Conservation (phyloP, 2,113 vertebrate genomes). For the Felis catus region F.catus_Fca126_mat1.0 CM031411.1:92730001-92730500, state of each 20-base stretch:
- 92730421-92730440: background rate
- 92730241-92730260: conserved; percentile 49
- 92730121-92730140: no score
- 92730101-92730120: no score
- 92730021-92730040: background rate
- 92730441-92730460: background rate
- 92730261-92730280: conserved; percentile 60
- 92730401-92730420: background rate
- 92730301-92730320: conserved; percentile 37
- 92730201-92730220: conserved; percentile 38
- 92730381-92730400: background rate
- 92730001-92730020: conserved; percentile 37
- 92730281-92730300: conserved; percentile 52
- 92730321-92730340: background rate
- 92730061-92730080: no score
- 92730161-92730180: no score
- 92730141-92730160: no score
- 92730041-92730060: no score
- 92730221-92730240: conserved; percentile 39
- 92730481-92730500: background rate
- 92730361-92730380: background rate
- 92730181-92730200: no score
- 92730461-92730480: background rate
- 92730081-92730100: no score
- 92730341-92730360: conserved; percentile 51